phyloP scores from a whole-genome alignment of 2,797 vertebrate genomes.

The Lagocephalus sceleratus region DNA sequence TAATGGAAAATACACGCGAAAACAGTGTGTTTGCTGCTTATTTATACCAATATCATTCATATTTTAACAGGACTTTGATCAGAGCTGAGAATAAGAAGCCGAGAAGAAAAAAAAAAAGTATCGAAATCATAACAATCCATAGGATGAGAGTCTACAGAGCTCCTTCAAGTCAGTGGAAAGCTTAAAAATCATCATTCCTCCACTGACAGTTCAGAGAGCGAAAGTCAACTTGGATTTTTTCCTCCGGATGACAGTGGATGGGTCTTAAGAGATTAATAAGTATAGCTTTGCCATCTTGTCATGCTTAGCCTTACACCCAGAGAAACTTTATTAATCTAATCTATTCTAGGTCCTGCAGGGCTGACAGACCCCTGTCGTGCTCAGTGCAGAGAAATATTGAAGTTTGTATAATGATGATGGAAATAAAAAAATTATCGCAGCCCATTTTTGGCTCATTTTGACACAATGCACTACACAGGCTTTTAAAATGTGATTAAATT shows the following conservation, averaged over 20 bases:
- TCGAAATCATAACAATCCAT: constrained; percentile 28
- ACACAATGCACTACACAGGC: constrained; percentile 6
- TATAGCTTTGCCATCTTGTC: constrained; percentile 44
- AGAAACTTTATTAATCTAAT: constrained; percentile 43
- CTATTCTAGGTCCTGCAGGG: constrained; percentile 32
- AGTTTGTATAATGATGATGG: neutral
- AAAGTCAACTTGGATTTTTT: constrained; percentile 40
- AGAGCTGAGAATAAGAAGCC: neutral
- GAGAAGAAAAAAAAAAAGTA: constrained; percentile 5
- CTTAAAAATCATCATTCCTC: constrained; percentile 45
- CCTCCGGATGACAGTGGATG: constrained; percentile 38
- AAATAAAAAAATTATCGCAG: constrained; percentile 24
- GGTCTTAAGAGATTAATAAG: constrained; percentile 62
- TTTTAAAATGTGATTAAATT: constrained; percentile 19
- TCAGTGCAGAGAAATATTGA: neutral
- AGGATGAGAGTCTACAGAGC: constrained; percentile 24
- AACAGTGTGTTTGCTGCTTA: too few species aligned
- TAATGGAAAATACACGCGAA: too few species aligned
- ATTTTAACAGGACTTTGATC: neutral
- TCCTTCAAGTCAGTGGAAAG: constrained; percentile 38
- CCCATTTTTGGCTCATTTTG: constrained; percentile 14
- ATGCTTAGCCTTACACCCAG: constrained; percentile 38
- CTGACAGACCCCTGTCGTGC: constrained; percentile 12
- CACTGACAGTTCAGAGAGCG: constrained; percentile 47
- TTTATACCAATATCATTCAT: neutral